Conservation (phyloP, 23 tunicate species). For the Trididemnum nubilum region DNA sequence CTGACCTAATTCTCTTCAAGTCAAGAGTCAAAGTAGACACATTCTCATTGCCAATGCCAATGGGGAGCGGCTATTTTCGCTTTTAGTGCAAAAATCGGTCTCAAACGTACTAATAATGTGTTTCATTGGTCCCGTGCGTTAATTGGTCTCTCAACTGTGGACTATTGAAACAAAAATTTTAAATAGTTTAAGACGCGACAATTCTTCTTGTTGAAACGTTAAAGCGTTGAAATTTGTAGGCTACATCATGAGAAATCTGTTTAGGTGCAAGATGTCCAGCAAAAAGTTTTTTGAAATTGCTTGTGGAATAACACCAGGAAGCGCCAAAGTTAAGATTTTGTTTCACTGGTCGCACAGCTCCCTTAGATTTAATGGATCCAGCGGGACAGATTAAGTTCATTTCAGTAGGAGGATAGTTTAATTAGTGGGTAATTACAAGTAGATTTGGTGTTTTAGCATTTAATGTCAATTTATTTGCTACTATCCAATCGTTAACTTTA, state of each 20-base stretch:
- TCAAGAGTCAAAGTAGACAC: too few species aligned
- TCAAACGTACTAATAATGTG: not conserved
- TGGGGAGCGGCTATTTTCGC: not conserved
- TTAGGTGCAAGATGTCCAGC: not conserved
- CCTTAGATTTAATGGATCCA: not conserved
- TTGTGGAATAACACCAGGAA: not conserved
- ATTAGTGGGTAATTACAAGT: too few species aligned
- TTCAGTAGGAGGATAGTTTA: too few species aligned
- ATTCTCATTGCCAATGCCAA: not conserved
- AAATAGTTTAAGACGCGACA: not conserved
- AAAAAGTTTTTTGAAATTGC: not conserved
- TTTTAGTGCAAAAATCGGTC: too few species aligned
- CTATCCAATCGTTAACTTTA: too few species aligned
- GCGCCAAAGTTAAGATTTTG: not conserved
- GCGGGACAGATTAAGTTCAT: too few species aligned
- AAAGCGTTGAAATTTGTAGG: not conserved
- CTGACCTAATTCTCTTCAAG: too few species aligned
- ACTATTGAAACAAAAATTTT: not conserved
- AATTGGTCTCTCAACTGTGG: slow-evolving; percentile 1
- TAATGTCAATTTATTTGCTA: too few species aligned
- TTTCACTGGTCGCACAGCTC: slow-evolving; percentile 19
- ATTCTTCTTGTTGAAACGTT: not conserved
- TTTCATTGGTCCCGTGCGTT: slow-evolving; percentile 11
- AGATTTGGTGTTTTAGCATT: too few species aligned
- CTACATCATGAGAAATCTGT: not conserved